Percentiles rank a stretch among this genome's conserved stretches.
phyloP scores from a whole-genome alignment of 2,888 invertebrate genomes.

The Napeogenes sylphis region DNA sequence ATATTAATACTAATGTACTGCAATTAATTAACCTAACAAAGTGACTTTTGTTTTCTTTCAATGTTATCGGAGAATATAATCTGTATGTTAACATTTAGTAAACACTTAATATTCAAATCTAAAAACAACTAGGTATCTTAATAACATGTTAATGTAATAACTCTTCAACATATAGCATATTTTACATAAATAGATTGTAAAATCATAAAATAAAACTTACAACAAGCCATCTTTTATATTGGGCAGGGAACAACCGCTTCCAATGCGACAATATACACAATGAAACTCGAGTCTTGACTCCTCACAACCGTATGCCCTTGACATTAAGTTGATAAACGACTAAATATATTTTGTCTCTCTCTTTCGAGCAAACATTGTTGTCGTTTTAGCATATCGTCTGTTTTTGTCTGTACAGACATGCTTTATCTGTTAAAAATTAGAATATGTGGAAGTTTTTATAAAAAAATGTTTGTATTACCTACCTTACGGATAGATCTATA shows the following conservation, averaged over 20 bases:
- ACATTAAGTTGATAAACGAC: background rate
- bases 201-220: conserved; percentile 42
- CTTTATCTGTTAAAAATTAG: background rate
- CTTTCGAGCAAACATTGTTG: conserved; percentile 3
- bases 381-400: background rate
- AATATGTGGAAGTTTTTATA: no score
- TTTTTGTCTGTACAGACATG: background rate
- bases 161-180: no score
- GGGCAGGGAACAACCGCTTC: background rate
- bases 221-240: conserved; percentile 48
- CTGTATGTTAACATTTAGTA: no score
- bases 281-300: conserved; percentile 4
- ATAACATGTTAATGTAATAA: no score
- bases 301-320: background rate
- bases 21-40: no score
- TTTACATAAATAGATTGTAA: background rate
- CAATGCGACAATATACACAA: conserved; percentile 9
- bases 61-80: no score
- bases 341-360: conserved; percentile 1
- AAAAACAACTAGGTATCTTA: no score
- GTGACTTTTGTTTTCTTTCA: no score
- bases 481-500: no score
- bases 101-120: no score
- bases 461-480: no score
- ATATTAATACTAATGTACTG: no score